Base-by-base conservation (phyloP, 2,888 invertebrate species). In the Marasmarcha lunaedactyla region DNA sequence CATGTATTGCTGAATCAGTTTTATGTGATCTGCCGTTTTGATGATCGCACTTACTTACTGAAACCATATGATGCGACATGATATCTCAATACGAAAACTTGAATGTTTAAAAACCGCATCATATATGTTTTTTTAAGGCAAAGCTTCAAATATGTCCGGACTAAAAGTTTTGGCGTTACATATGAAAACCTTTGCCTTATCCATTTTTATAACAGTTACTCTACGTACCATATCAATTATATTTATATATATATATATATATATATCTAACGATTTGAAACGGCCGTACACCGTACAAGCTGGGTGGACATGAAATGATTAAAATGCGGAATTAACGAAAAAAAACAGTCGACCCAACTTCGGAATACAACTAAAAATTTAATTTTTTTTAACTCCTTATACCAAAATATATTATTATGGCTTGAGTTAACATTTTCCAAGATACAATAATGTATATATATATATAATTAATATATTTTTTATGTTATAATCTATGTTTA, bases 341-440 rank as follows among this genome's bases (percentile, higher is more conserved):
- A 20, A 20, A 20, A 55, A 49, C 52, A 43, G 55, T 59, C 63
- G 52, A 68, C 63, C 68, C 67, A 66, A 69, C 60, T 63, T 61
- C 37, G 42, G 46, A 47, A 55, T 57, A 59, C 46, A 68, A 69
- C 67, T 66, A 71, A 62, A 50, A 67, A 66, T 62, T 69, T 68
- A 62, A 58, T 61, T 43, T 52, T 58, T 58, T 67, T 55, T 69
- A 59, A 57, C 59, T 66, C 59, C 76, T 79, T 79, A 81, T 83
- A 78, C 81, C 81, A 83, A 83, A 83, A 81, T 81, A 81, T 78
- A 78, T 81, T 77, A 79, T 81, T 83, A 83, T 83, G 81, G 81
- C 81, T 76, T 69, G 68, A 69, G 66, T 77, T 74, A 67, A 71
- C 62, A 67, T 68, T 73, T 20, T 73, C 66, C 58, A 74, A 78